Evolutionary conservation across 2,797 vertebrate species (phyloP), one percentile per base, ranked within the genome.

Genomic region (Holocentrus rufus): DNA sequence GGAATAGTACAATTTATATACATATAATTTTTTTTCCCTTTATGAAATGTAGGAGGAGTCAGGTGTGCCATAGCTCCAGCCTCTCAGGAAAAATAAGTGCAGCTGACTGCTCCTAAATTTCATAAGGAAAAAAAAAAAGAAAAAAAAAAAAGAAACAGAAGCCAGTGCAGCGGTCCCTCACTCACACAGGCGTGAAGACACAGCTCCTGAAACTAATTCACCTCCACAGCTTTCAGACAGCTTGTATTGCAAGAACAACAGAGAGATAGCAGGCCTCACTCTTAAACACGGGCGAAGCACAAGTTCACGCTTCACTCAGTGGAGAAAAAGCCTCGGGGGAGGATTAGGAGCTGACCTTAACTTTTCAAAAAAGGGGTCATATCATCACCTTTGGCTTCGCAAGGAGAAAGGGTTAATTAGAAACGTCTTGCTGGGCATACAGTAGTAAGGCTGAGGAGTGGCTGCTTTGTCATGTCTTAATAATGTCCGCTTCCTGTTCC

Each of bases 231-330:
- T 67, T 74, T 75, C 73, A 71, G 76, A 86, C 83, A 83, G 87
- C 84, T 91, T 87, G 69, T 80, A 80, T 88, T 91, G 85, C 88
- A 92, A 92, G 57, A 91, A 88, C 83, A 92, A 92, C 82, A 92
- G 62, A 61, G 3, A 68, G 74, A 82, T 82, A 86, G 79, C 82
- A 72, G 76, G 65, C 31, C 65, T 68, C 65, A n/a, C 64, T 76
- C 80, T 85, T 65, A 69, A 87, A 87, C 75, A 86, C 36, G 74
- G 80, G 72, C 69, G 76, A 81, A 80, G 77, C 66, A 9, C 65
- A 58, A 87, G 78, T 87, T 90, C 86, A 83, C 14, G 61, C 74
- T 79, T 68, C 6, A 22, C 74, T 77, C 68, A 42, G 23, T n/a
- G 65, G 75, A 69, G 69, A 65, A 79, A 84, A 65, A 67, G 62